A percentile compares a stretch with the other conserved stretches of the same genome.
Conservation (phyloP, 2,113 vertebrate species). For the Illadopsis cleaveri region DNA sequence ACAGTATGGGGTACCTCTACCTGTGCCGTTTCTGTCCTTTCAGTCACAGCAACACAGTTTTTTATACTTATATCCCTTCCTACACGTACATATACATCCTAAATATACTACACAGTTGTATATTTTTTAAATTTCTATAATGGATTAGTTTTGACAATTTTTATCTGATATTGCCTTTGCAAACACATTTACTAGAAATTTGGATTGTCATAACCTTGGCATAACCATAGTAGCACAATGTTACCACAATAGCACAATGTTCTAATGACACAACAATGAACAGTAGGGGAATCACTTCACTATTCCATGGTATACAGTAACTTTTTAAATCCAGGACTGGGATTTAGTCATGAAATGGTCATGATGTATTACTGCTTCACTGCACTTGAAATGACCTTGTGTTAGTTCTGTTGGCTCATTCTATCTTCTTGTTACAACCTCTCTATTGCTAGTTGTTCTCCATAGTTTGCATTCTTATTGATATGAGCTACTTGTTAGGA, state of each 20-base stretch:
- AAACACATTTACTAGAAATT: background rate
- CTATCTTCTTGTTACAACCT: background rate
- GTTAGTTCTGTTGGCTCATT: background rate
- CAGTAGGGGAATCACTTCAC: background rate
- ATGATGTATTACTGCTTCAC: background rate
- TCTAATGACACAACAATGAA: background rate
- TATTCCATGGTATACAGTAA: background rate
- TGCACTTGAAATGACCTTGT: background rate
- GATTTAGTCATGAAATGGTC: background rate
- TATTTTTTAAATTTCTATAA: background rate
- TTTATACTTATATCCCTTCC: background rate
- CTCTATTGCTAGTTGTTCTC: background rate
- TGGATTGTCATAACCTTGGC: background rate
- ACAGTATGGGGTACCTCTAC: fast-evolving
- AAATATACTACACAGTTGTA: background rate
- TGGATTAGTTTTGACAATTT: fast-evolving
- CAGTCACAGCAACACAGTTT: background rate
- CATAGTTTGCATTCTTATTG: background rate
- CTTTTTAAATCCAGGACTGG: background rate
- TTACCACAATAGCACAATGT: background rate
- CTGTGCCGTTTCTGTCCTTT: fast-evolving
- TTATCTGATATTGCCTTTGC: background rate
- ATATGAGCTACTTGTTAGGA: background rate
- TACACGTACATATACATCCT: fast-evolving
- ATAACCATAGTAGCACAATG: background rate